Evolutionary conservation across 1,140 invertebrate genomes (phyloP).

Genomic region (Bombus soroeensis): DNA sequence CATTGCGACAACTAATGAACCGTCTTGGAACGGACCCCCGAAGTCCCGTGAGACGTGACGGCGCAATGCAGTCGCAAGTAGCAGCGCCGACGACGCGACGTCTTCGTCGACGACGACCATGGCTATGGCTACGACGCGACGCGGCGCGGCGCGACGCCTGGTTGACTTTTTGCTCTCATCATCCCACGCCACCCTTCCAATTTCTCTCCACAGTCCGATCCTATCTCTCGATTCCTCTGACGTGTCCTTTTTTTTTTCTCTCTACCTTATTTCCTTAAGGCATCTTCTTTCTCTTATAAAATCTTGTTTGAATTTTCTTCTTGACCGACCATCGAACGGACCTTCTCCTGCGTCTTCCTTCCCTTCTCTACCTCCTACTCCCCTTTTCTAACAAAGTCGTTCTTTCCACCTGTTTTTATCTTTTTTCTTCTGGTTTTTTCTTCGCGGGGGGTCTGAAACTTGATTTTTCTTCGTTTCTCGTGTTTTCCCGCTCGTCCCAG

Average conservation of each 20-base stretch:
- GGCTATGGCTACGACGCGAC: background rate
- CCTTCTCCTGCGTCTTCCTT: background rate
- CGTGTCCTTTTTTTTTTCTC: slow-evolving; percentile 9
- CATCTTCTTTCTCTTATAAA: slow-evolving; percentile 49
- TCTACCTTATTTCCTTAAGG: slow-evolving; percentile 62
- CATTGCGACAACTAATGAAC: slow-evolving; percentile 83
- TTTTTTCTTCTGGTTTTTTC: slow-evolving; percentile 13
- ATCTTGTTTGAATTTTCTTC: slow-evolving; percentile 70
- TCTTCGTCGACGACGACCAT: slow-evolving; percentile 7
- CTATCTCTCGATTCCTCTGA: slow-evolving; percentile 51
- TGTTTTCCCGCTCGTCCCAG: slow-evolving; percentile 1
- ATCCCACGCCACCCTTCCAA: slow-evolving; percentile 61
- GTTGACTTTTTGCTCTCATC: slow-evolving; percentile 75
- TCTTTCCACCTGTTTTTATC: background rate
- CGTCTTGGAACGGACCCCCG: slow-evolving; percentile 79
- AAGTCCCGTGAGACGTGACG: slow-evolving; percentile 81
- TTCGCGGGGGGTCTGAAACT: background rate
- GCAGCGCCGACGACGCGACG: slow-evolving; percentile 25
- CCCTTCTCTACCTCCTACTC: background rate
- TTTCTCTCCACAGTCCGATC: slow-evolving; percentile 59
- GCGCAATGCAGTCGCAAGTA: slow-evolving; percentile 80
- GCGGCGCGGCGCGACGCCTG: slow-evolving; percentile 7
- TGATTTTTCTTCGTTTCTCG: slow-evolving; percentile 8
- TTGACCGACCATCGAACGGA: slow-evolving; percentile 55
- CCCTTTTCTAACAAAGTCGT: background rate